Percentiles rank a stretch among this genome's conserved stretches.
Evolutionary conservation across 2,113 vertebrate genomes (phyloP).

Genomic region (Brachyhypopomus occidentalis): DNA sequence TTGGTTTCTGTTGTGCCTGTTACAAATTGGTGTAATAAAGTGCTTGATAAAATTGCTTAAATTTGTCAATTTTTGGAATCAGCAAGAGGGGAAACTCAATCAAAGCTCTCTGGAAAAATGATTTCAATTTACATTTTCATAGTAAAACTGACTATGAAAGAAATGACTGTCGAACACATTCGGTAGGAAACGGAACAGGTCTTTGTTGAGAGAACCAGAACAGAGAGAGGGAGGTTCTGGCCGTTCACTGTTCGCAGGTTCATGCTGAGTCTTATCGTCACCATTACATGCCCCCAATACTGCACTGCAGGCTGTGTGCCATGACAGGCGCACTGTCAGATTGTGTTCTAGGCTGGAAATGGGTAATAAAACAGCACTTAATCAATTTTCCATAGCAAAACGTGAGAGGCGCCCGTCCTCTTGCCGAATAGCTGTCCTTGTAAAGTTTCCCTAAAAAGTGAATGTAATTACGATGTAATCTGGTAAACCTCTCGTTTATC

Average conservation of each 20-base stretch:
- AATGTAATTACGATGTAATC: slow-evolving; percentile 67
- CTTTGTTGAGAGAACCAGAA: slow-evolving; percentile 6
- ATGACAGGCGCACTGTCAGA: slow-evolving; percentile 66
- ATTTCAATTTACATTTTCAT: not conserved
- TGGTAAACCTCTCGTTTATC: slow-evolving; percentile 57
- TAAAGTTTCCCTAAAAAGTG: slow-evolving; percentile 55
- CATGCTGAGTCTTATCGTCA: not conserved
- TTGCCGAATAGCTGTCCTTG: slow-evolving; percentile 58
- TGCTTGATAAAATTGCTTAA: not conserved
- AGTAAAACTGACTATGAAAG: not conserved
- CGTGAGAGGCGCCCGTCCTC: slow-evolving; percentile 10
- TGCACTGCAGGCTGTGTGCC: slow-evolving; percentile 52
- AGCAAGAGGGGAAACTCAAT: too few relatives aligned
- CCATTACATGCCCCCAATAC: slow-evolving; percentile 39
- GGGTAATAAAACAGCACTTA: slow-evolving; percentile 69
- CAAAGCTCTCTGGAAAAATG: too few relatives aligned
- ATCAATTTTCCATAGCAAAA: slow-evolving; percentile 61
- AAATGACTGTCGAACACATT: not conserved
- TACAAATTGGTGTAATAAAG: slow-evolving; percentile 17
- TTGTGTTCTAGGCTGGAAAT: slow-evolving; percentile 63
- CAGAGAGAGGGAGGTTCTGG: not conserved
- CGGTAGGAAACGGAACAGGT: not conserved
- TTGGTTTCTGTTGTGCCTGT: slow-evolving; percentile 7
- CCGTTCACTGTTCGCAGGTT: not conserved
- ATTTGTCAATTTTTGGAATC: too few relatives aligned